These are phyloP conservation scores for Smutsia temminckii DNA, from an alignment of 2,797 vertebrate genomes.

Conservation along the genomic window DNA sequence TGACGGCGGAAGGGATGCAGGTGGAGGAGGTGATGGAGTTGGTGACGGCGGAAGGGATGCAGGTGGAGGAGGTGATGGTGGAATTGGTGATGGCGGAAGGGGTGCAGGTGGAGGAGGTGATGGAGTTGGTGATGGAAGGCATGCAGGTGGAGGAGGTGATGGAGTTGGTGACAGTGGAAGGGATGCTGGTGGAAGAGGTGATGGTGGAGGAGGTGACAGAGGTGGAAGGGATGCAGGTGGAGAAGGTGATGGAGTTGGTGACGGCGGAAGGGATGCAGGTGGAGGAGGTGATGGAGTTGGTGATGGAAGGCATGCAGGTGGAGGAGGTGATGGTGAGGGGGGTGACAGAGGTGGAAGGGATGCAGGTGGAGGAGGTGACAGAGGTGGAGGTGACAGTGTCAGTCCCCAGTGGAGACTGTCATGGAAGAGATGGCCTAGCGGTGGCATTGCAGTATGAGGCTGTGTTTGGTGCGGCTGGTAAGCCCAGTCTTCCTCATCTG, in stretches of 20 bases:
- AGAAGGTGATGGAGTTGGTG: no score
- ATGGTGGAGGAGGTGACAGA: neutral
- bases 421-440: neutral
- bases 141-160: neutral
- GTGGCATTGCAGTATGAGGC: neutral
- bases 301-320: no score
- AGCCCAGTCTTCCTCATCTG: neutral
- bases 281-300: no score
- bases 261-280: neutral
- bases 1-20: no score
- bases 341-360: no score
- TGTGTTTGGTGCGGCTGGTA: neutral
- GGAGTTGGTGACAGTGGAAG: no score
- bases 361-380: accelerated
- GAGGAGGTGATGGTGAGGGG: no score
- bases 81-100: accelerated
- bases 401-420: neutral
- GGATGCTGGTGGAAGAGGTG: accelerated
- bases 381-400: neutral
- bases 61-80: accelerated
- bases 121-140: no score
- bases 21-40: neutral
- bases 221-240: no score
- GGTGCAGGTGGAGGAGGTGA: neutral
- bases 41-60: no score